Evolutionary conservation across 2,888 invertebrate species (phyloP), one percentile per base, ranked within the genome.

Genomic region (Dolichomitus sp.): DNA sequence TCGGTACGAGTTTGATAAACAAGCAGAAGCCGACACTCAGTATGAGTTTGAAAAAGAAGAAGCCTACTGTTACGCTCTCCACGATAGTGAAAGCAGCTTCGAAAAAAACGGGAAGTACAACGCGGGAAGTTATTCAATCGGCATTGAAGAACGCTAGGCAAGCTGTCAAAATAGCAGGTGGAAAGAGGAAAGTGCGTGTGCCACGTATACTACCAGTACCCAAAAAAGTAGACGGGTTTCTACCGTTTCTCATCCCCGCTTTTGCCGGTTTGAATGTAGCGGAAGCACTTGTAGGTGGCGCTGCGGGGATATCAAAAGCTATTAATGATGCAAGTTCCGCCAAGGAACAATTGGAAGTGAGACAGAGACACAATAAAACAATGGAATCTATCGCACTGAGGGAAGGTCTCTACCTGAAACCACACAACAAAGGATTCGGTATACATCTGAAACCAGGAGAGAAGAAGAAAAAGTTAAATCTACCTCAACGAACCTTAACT

Each of bases 231-330:
- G n/a, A n/a, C n/a, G n/a, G n/a, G n/a, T n/a, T n/a, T n/a, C n/a
- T n/a, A n/a, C n/a, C n/a, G n/a, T n/a, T n/a, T n/a, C n/a, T n/a
- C n/a, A 70, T 70, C 40, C 69, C 69, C 11, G 23, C 57, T 23
- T 57, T 70, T 70, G 69, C 69, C 42, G 69, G 23, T 19, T 45
- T 70, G 27, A 59, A 45, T 30, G 48, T 48, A n/a, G 45, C 48
- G 5, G 93, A 92, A 0, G 86, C 90, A 40, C 19, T 70, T 81
- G 87, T 89, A 48, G 92, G 92, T 48, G 91, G 91, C 59, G 89
- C 90, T 54, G 86, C 90, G 17, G 89, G 89, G 65, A 88, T 93
- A 37, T 87, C 89, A 4, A 91, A 89, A 75, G 88, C 91, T 33
- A 86, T 91, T 12, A 83, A 88, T 86, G 81, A 90, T 80, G n/a